A percentile compares a stretch with the other conserved stretches of the same genome.
These are phyloP conservation scores for Micrastur ruficollis DNA, from an alignment of 2,797 vertebrate species.

Conservation along the genomic window DNA sequence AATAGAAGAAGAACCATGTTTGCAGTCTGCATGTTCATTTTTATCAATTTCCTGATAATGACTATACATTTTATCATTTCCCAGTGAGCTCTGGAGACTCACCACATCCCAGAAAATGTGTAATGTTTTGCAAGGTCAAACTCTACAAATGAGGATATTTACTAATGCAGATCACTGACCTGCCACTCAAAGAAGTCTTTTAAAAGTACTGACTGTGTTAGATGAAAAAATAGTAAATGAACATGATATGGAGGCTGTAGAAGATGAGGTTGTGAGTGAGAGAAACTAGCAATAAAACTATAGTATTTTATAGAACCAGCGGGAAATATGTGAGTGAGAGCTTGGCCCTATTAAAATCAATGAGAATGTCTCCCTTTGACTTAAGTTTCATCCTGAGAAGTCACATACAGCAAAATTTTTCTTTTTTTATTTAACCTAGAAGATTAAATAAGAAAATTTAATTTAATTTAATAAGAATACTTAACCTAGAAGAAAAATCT, in stretches of 20 bases:
- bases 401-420: neutral
- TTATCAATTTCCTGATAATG: neutral
- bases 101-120: neutral
- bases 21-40: neutral
- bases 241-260: neutral
- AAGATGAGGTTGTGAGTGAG: neutral
- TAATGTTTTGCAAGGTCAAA: neutral
- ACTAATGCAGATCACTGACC: neutral
- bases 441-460: too few relatives aligned
- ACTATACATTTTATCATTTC: neutral
- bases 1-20: neutral
- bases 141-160: neutral
- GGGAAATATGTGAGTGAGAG: neutral
- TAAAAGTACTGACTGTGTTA: neutral
- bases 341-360: neutral
- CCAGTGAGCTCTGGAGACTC: neutral
- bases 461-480: neutral
- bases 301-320: neutral
- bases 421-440: neutral
- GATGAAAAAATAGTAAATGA: neutral
- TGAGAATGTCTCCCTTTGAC: neutral
- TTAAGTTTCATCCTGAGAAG: neutral
- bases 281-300: neutral
- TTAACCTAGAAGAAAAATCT: neutral
- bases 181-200: neutral